Conservation (phyloP, 2,797 vertebrate genomes). For the Kryptolebias ocellatus region DNA sequence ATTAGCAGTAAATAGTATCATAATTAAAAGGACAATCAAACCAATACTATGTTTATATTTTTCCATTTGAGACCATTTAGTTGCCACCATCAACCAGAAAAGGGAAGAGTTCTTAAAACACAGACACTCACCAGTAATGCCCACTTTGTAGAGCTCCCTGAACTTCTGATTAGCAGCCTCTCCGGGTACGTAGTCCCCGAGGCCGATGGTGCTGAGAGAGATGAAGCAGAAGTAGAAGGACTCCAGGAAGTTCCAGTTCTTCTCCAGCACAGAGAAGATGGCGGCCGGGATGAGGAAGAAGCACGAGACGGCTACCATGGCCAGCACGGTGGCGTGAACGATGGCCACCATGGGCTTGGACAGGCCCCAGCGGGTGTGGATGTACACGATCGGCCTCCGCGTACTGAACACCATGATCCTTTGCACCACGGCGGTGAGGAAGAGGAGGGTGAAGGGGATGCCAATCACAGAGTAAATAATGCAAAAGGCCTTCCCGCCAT, state of each 20-base stretch:
- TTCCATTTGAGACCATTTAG: not conserved
- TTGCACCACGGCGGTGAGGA: conserved; percentile 96
- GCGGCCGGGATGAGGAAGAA: conserved; percentile 96
- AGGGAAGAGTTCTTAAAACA: not conserved
- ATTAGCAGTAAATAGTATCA: too few relatives aligned
- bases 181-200: conserved; percentile 96
- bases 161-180: conserved; percentile 93
- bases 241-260: conserved; percentile 98
- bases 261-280: conserved; percentile 91
- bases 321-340: conserved; percentile 87
- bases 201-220: conserved; percentile 96
- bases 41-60: not conserved
- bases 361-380: conserved; percentile 91
- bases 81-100: not conserved
- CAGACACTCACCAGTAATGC: conserved; percentile 92
- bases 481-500: conserved; percentile 96
- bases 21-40: too few relatives aligned
- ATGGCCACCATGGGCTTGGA: conserved; percentile 91
- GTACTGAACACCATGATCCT: conserved; percentile 92
- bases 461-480: conserved; percentile 95
- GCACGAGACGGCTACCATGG: conserved; percentile 83
- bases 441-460: conserved; percentile 96
- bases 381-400: conserved; percentile 86
- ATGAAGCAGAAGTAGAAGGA: conserved; percentile 99
- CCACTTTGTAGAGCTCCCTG: conserved; percentile 95